Percentiles rank a stretch among this genome's conserved stretches.
Evolutionary conservation across 1,140 invertebrate genomes (phyloP).

Genomic region (Aphelenchoides avenae): DNA sequence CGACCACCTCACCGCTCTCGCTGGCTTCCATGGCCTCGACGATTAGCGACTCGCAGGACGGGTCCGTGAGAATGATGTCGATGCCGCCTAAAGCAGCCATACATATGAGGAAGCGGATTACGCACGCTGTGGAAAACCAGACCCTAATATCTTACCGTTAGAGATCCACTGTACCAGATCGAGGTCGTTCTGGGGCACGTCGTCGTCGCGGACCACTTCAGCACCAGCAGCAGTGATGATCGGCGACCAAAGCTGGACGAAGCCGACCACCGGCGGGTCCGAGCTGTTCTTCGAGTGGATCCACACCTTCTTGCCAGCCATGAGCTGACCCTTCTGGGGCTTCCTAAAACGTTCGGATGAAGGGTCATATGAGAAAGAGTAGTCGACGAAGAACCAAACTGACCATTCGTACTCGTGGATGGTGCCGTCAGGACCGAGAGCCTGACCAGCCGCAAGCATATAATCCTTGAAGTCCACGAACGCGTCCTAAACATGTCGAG

Average conservation of each 20-base stretch:
- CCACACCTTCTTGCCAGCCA: slow-evolving; percentile 31
- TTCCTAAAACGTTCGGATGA: slow-evolving; percentile 23
- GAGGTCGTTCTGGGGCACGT: neutral
- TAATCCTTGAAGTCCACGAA: slow-evolving; percentile 36
- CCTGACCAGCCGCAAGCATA: slow-evolving; percentile 50
- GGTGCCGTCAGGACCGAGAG: slow-evolving; percentile 1
- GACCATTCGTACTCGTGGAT: slow-evolving; percentile 28
- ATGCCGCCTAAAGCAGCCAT: slow-evolving; percentile 31
- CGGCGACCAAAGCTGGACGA: slow-evolving; percentile 49
- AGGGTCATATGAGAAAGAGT: neutral
- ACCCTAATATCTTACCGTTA: neutral
- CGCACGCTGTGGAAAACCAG: neutral
- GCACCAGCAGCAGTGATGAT: slow-evolving; percentile 45
- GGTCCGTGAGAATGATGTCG: slow-evolving; percentile 45
- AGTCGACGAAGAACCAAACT: neutral
- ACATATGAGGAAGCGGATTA: slow-evolving; percentile 2
- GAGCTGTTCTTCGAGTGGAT: slow-evolving; percentile 27
- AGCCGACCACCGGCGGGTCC: slow-evolving; percentile 20
- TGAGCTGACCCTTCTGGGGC: slow-evolving; percentile 28
- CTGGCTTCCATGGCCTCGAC: slow-evolving; percentile 15
- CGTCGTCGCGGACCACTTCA: slow-evolving; percentile 23
- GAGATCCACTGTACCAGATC: neutral
- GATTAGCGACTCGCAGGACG: slow-evolving; percentile 24
- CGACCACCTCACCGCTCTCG: slow-evolving; percentile 29
- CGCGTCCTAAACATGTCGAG: slow-evolving; percentile 24